phyloP scores from a whole-genome alignment of 2,113 vertebrate species.

The Amphiprion ocellaris region DNA sequence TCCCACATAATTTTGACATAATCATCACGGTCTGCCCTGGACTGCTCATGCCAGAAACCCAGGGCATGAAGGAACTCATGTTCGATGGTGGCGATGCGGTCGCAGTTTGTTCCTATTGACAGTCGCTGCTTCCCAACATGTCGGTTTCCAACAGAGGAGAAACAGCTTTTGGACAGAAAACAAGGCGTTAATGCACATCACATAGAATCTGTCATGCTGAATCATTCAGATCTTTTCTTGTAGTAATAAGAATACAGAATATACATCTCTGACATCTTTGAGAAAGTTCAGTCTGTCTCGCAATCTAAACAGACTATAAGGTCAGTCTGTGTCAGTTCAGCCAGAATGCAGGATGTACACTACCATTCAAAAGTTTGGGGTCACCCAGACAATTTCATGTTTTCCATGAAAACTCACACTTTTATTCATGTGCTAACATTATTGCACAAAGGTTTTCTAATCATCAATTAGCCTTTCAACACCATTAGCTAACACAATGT shows the following conservation, averaged over 20 bases:
- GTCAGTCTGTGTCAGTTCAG: too few species aligned
- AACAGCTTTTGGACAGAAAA: slow-evolving; percentile 85
- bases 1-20: slow-evolving; percentile 91
- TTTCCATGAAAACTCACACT: too few species aligned
- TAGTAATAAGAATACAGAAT: not conserved
- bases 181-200: slow-evolving; percentile 21
- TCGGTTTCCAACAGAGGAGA: slow-evolving; percentile 90
- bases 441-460: too few species aligned
- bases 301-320: not conserved
- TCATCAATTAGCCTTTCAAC: too few species aligned
- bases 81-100: slow-evolving; percentile 88
- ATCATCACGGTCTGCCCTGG: slow-evolving; percentile 90
- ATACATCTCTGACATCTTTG: not conserved
- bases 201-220: not conserved
- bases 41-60: slow-evolving; percentile 97
- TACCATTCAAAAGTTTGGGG: too few species aligned
- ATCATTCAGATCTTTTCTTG: not conserved
- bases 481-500: too few species aligned
- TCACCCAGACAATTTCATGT: too few species aligned
- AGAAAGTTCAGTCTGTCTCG: not conserved
- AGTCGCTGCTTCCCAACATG: slow-evolving; percentile 85
- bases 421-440: too few species aligned
- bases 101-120: slow-evolving; percentile 90
- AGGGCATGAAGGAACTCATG: slow-evolving; percentile 93
- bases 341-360: too few species aligned